Percentiles rank a stretch among this genome's conserved stretches.
phyloP scores from a whole-genome alignment of 2,888 invertebrate species.

The Endomychus coccineus region DNA sequence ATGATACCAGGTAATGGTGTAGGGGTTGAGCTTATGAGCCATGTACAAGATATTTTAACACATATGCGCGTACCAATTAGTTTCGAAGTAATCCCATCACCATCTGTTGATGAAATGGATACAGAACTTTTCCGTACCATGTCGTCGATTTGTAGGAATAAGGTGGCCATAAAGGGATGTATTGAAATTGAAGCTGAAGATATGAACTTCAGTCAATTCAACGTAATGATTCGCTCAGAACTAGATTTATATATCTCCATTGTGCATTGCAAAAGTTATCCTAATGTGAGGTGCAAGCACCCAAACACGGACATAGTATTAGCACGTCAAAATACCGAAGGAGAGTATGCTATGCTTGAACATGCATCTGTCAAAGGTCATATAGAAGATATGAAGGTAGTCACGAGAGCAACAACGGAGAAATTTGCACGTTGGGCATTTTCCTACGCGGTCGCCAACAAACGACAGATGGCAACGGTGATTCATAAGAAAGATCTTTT shows the following conservation, averaged over 20 bases:
- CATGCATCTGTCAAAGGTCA: constrained; percentile 54
- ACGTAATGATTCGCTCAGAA: constrained; percentile 48
- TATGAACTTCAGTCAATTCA: constrained; percentile 49
- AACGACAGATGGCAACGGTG: constrained; percentile 54
- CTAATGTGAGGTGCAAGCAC: constrained; percentile 43
- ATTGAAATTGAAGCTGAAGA: constrained; percentile 46
- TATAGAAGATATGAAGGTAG: constrained; percentile 54
- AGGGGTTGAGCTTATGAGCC: constrained; percentile 35
- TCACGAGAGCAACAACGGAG: constrained; percentile 46
- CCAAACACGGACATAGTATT: constrained; percentile 50
- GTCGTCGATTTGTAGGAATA: constrained; percentile 34
- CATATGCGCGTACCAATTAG: constrained; percentile 34
- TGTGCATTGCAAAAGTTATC: constrained; percentile 48
- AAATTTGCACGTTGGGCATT: constrained; percentile 55
- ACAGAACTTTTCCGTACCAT: constrained; percentile 27
- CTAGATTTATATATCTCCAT: constrained; percentile 53
- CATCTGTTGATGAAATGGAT: constrained; percentile 18
- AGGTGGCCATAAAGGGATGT: constrained; percentile 41
- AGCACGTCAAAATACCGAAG: constrained; percentile 59
- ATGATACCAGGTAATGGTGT: constrained; percentile 26
- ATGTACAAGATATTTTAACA: constrained; percentile 31
- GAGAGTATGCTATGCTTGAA: constrained; percentile 56
- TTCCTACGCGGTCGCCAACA: constrained; percentile 49
- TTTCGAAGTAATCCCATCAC: constrained; percentile 31
- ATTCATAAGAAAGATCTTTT: constrained; percentile 57